A percentile compares a stretch with the other conserved stretches of the same genome.
Evolutionary conservation across 1,140 invertebrate genomes (phyloP).

Genomic region (Macrostomum lignano): DNA sequence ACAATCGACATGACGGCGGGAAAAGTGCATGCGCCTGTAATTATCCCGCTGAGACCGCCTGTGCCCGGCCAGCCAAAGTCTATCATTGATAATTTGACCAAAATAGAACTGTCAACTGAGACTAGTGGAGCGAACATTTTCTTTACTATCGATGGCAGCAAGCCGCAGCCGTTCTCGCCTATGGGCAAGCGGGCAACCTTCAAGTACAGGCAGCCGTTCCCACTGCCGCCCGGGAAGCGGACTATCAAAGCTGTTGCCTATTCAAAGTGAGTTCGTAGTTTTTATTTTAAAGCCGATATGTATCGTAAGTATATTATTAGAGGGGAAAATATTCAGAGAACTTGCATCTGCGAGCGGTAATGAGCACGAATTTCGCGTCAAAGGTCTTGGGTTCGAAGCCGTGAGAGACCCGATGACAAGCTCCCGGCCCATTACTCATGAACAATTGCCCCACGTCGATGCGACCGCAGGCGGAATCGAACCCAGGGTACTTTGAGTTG

Average conservation of each 20-base stretch:
- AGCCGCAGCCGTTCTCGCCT: constrained; percentile 23
- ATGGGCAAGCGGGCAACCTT: constrained; percentile 17
- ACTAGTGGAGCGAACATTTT: constrained; percentile 16
- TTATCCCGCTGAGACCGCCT: constrained; percentile 22
- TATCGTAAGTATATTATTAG: too few species aligned
- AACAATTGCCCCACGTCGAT: too few species aligned
- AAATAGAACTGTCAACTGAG: constrained; percentile 20
- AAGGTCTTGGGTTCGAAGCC: too few species aligned
- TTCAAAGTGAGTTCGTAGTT: constrained; percentile 12
- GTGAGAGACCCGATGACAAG: too few species aligned
- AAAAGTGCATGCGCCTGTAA: constrained; percentile 21
- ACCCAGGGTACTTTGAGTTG: too few species aligned
- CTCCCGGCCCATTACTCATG: too few species aligned
- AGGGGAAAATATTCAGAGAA: too few species aligned
- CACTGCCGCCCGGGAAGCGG: constrained; percentile 21
- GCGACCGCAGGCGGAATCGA: too few species aligned
- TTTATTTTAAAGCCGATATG: too few species aligned
- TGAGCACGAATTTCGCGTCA: too few species aligned
- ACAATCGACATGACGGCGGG: constrained; percentile 21
- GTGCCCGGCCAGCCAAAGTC: constrained; percentile 16
- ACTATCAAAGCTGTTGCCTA: constrained; percentile 25
- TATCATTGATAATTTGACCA: constrained; percentile 23
- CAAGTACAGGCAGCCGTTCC: constrained; percentile 22
- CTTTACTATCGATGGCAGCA: constrained; percentile 26
- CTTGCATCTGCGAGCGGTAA: too few species aligned